These are phyloP conservation scores for Clarias laeviceps DNA, from an alignment of 2,797 vertebrate species.

Conservation along the genomic window DNA sequence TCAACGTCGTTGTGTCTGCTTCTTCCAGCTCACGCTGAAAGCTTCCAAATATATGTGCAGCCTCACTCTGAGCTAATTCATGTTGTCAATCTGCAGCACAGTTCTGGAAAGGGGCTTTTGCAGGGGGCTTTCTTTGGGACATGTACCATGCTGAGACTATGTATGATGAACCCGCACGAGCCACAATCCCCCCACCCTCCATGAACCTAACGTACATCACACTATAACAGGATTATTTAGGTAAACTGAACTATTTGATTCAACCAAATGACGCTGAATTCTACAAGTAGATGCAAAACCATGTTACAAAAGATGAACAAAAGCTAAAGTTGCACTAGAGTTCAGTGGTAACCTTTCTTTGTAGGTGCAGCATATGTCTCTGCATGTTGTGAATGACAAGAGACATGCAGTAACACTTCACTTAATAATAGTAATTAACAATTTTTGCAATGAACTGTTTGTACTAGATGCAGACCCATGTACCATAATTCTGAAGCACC, in stretches of 20 bases:
- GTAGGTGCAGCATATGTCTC: conserved; percentile 17
- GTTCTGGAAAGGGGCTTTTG: neutral
- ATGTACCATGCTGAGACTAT: conserved; percentile 19
- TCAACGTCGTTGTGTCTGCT: conserved; percentile 5
- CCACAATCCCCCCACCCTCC: neutral
- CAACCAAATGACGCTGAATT: neutral
- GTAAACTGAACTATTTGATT: neutral
- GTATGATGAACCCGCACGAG: conserved; percentile 22
- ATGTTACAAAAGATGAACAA: neutral
- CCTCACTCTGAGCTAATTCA: neutral
- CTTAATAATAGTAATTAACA: conserved; percentile 13
- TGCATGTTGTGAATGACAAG: conserved; percentile 9
- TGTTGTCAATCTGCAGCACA: neutral
- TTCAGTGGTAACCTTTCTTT: neutral
- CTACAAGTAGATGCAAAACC: neutral
- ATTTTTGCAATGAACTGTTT: conserved; percentile 30
- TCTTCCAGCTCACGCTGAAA: neutral
- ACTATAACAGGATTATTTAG: neutral
- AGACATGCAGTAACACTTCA: conserved; percentile 17
- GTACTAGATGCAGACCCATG: neutral
- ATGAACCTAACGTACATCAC: neutral
- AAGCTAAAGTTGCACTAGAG: neutral
- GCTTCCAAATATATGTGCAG: conserved; percentile 2
- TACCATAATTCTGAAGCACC: neutral
- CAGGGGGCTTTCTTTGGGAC: neutral